phyloP scores from a whole-genome alignment of 2,113 vertebrate genomes.

The Drymodes brunneopygia region DNA sequence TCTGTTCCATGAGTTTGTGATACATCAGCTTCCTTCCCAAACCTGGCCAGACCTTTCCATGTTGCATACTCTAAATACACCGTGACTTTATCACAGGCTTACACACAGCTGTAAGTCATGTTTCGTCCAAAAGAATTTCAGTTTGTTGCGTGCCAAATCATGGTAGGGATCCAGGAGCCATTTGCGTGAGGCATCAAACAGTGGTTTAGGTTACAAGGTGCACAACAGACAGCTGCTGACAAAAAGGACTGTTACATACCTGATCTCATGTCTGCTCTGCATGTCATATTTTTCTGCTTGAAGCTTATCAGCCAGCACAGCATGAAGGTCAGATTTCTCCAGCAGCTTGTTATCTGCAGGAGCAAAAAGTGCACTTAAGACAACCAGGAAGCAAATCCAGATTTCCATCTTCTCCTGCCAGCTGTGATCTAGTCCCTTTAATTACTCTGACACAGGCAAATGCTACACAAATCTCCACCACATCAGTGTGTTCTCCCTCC shows the following conservation, averaged over 20 bases:
- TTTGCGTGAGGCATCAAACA: neutral
- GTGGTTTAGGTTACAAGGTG: neutral
- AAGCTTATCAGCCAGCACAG: conserved; percentile 88
- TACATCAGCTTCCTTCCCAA: neutral
- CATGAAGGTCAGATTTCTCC: conserved; percentile 92
- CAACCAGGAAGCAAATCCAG: neutral
- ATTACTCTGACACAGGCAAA: neutral
- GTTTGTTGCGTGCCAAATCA: neutral
- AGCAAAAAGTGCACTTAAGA: neutral
- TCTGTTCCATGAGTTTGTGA: neutral
- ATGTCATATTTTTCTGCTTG: conserved; percentile 90
- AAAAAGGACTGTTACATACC: conserved; percentile 69
- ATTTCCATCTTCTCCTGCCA: neutral
- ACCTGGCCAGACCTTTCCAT: neutral
- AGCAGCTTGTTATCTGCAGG: conserved; percentile 88
- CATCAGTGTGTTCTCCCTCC: accelerated
- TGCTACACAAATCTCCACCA: neutral
- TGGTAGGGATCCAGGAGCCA: neutral
- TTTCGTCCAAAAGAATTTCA: neutral
- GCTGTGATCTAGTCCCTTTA: neutral
- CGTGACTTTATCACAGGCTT: neutral
- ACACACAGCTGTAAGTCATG: neutral
- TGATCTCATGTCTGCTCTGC: conserved; percentile 86
- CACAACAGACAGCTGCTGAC: neutral
- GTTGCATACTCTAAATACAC: accelerated